phyloP scores from a whole-genome alignment of 1,140 invertebrate genomes.

The Dendrolimus kikuchii region DNA sequence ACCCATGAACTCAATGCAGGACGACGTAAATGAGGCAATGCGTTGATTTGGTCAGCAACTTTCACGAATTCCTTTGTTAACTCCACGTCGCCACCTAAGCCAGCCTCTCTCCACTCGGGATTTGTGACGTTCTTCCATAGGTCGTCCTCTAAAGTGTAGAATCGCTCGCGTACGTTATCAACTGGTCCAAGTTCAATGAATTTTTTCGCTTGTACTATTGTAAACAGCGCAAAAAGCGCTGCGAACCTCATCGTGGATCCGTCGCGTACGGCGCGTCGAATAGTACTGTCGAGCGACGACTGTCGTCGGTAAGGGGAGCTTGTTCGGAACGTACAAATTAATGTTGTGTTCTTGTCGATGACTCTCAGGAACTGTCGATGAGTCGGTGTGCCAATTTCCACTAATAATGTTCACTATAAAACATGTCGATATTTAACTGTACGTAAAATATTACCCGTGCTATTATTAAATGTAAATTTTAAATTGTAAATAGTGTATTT shows the following conservation, averaged over 20 bases:
- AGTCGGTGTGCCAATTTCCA: too few species aligned
- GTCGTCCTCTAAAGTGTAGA: conserved; percentile 68
- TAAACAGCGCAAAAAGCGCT: conserved; percentile 49
- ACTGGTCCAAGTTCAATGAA: conserved; percentile 42
- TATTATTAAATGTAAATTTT: too few species aligned
- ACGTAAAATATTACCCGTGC: too few species aligned
- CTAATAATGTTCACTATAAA: too few species aligned
- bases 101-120: conserved; percentile 53
- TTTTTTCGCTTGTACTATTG: conserved; percentile 22
- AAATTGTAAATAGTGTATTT: too few species aligned
- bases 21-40: conserved; percentile 47
- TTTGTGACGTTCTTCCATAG: conserved; percentile 67
- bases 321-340: too few species aligned
- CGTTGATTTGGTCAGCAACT: conserved; percentile 68
- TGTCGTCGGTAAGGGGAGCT: too few species aligned
- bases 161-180: conserved; percentile 72
- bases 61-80: conserved; percentile 73
- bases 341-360: too few species aligned
- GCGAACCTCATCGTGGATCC: conserved; percentile 34
- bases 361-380: too few species aligned
- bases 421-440: too few species aligned
- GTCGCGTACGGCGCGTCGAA: too few species aligned
- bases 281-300: too few species aligned
- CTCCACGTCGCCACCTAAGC: conserved; percentile 63
- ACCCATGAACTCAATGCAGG: conserved; percentile 70